These are phyloP conservation scores for Stigmatopora argus DNA, from an alignment of 2,113 vertebrate species.

Conservation along the genomic window DNA sequence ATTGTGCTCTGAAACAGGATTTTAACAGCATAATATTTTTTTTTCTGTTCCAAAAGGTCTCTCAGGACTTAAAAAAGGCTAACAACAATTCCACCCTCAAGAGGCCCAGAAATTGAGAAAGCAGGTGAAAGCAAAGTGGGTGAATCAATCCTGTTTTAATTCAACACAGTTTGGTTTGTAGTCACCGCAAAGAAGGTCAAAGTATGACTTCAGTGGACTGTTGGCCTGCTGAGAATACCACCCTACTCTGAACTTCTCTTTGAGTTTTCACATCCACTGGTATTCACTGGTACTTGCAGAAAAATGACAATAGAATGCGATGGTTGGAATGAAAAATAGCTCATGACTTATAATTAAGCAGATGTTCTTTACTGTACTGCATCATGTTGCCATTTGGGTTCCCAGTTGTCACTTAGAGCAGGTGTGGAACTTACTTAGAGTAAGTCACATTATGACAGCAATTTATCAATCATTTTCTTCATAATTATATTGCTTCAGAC, in stretches of 20 bases:
- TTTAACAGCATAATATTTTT: not conserved
- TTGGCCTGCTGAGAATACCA: not conserved
- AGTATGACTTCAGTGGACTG: not conserved
- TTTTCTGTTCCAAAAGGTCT: not conserved
- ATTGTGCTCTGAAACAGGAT: not conserved
- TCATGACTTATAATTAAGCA: no score
- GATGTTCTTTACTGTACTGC: no score
- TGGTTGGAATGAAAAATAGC: no score
- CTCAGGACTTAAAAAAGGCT: no score
- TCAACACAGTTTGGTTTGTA: not conserved
- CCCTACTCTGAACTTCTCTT: not conserved
- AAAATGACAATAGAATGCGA: no score
- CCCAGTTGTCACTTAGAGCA: not conserved
- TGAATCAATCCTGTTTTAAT: not conserved
- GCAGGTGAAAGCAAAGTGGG: no score
- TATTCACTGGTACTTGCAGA: no score
- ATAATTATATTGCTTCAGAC: not conserved
- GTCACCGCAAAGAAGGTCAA: not conserved
- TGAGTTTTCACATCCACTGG: no score
- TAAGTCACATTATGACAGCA: not conserved
- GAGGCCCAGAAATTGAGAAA: no score
- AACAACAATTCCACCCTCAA: no score
- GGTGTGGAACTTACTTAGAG: not conserved
- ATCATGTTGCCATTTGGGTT: not conserved
- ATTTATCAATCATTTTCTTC: not conserved